Evolutionary conservation across 2,888 invertebrate genomes (phyloP), one percentile per base, ranked within the genome.

Genomic region (Antheraea assamensis): DNA sequence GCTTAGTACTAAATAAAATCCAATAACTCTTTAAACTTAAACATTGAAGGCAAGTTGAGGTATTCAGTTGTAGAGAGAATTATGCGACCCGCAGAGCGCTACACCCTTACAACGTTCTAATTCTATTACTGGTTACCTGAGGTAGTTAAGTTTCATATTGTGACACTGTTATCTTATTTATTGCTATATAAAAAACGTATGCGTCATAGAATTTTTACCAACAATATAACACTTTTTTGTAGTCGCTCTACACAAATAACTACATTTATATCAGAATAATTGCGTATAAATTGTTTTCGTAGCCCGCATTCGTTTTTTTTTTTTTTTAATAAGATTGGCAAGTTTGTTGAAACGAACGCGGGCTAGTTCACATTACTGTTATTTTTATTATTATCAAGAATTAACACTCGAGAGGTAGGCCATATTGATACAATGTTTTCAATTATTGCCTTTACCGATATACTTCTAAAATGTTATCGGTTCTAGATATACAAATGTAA

Each of bases 71-170:
- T 74, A 75, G 77, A 75, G 68, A 68, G 35, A 68, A 35, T 35
- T 21, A 72, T 76, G 77, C 75, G 73, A 71, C 75, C 76, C 75
- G 77, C 81, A 78, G 78, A 72, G 78, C 79, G 80, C 77, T 30
- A 64, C 61, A 78, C 82, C 82, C 79, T 83, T 80, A 83, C 87
- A 87, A 86, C 88, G 85, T 88, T 84, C 85, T 84, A 82, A 79
- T 78, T 83, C 86, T 91, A 92, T 88, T 87, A 92, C 89, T 89
- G 89, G 89, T 90, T 90, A 91, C 82, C 87, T 94, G 94, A 94
- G 94, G 94, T 94, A 94, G 94, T 90, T 93, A 83, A 87, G 91
- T 94, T 93, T 84, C 92, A 87, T 83, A 88, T 88, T 89, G 87
- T 89, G 85, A 87, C 86, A 89, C 85, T 86, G 83, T 85, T 85